Percentiles rank a stretch among this genome's conserved stretches.
phyloP scores from a whole-genome alignment of 2,797 vertebrate genomes.

The Todus mexicanus region DNA sequence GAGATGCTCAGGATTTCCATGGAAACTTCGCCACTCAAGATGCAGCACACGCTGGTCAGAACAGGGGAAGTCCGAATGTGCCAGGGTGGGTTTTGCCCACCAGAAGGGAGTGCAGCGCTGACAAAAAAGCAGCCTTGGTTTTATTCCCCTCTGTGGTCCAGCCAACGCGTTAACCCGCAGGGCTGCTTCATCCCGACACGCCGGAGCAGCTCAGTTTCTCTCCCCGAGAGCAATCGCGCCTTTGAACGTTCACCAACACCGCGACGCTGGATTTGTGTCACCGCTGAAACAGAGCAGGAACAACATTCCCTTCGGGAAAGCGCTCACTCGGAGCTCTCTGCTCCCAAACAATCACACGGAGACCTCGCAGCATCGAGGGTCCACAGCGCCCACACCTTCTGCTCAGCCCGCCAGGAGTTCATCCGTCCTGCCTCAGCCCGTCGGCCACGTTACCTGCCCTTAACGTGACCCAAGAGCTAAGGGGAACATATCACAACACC shows the following conservation, averaged over 20 bases:
- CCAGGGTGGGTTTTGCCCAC: background rate
- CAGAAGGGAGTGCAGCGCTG: background rate
- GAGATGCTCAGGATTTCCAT: constrained; percentile 38
- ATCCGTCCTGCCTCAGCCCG: background rate
- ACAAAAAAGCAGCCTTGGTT: no score
- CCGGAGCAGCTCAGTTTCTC: background rate
- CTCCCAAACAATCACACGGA: no score
- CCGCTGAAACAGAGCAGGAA: no score
- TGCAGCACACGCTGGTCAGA: background rate
- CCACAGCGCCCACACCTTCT: background rate
- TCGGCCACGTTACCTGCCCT: background rate
- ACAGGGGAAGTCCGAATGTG: constrained; percentile 1
- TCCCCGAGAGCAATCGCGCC: background rate
- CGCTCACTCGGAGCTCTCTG: no score
- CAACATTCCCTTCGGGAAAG: no score
- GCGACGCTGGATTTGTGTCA: no score
- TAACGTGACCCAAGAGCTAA: background rate
- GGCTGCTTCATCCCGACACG: background rate
- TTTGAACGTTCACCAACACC: background rate
- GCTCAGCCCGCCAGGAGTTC: background rate
- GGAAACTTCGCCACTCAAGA: constrained; percentile 38
- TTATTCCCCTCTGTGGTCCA: background rate
- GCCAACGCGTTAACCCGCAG: background rate
- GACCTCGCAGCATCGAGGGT: no score
- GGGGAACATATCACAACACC: background rate